Conservation (phyloP, 2,888 invertebrate species). For the Ptychoptera contaminata region DNA sequence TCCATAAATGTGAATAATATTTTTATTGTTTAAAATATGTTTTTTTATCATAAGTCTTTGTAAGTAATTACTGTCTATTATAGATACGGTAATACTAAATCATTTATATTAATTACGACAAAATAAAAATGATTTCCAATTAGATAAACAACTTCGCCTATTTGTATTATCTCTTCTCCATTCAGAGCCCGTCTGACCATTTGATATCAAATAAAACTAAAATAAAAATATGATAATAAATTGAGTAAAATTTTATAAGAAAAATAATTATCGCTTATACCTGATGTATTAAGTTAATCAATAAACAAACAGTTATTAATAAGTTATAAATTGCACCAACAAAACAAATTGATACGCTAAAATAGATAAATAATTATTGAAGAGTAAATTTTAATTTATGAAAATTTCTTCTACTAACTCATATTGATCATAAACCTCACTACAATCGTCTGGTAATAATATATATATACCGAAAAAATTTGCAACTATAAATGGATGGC, state of each 20-base stretch:
- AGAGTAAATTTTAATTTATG: no score
- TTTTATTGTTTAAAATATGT: no score
- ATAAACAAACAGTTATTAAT: slow-evolving; percentile 32
- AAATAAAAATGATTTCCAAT: slow-evolving; percentile 20
- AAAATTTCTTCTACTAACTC: slow-evolving; percentile 55
- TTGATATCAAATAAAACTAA: slow-evolving; percentile 31
- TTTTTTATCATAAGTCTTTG: no score
- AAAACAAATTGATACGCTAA: slow-evolving; percentile 39
- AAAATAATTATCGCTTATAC: no score
- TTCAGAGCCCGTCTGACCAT: slow-evolving; percentile 35
- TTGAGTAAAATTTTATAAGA: no score
- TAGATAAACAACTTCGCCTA: slow-evolving; percentile 17
- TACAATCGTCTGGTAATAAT: slow-evolving; percentile 69
- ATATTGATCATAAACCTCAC: slow-evolving; percentile 64
- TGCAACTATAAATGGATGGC: slow-evolving; percentile 48
- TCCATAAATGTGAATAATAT: no score
- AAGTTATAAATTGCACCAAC: slow-evolving; percentile 38
- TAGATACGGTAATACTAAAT: no score
- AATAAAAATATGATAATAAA: slow-evolving; percentile 9
- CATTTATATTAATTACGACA: background rate
- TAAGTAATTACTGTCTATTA: no score
- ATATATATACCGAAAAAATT: slow-evolving; percentile 31
- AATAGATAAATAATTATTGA: slow-evolving; percentile 12
- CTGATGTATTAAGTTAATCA: slow-evolving; percentile 15
- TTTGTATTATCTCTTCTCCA: slow-evolving; percentile 25